Evolutionary conservation across 2,113 vertebrate species (phyloP), one percentile per base, ranked within the genome.

Genomic region (Pipa parva): DNA sequence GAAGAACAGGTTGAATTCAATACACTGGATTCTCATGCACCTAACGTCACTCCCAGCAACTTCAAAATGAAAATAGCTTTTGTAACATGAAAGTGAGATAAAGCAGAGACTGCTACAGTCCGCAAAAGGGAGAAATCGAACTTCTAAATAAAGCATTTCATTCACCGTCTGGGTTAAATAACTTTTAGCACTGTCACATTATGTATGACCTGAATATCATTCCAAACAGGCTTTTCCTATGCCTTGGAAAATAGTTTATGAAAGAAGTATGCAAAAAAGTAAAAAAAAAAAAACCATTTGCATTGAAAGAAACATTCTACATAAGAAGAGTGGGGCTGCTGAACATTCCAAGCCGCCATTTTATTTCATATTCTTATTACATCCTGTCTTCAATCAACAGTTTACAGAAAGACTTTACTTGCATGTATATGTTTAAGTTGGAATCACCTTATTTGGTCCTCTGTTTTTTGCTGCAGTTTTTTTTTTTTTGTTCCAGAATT

Each of bases 61-160:
- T 33, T 29, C n/a, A n/a, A n/a, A 36, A 18, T 22, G 8, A 20
- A 48, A 33, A 21, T 51, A 21, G 27, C n/a, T 50, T n/a, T 10
- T n/a, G 15, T 28, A 24, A n/a, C 8, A 15, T 17, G 28, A 24
- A 48, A 63, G 12, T 22, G 26, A 63, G 45, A 51, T 42, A 20
- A 51, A 51, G 13, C 60, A 63, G 46, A 50, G 29, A 20, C 17
- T 18, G 22, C 8, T 8, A 27, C 17, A 25, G 27, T 21, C 46
- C 18, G 10, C 29, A 37, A 20, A 20, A 31, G 7, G 22, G 27
- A 29, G 51, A n/a, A 27, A 10, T 31, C 8, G 42, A 36, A 36
- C 29, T 24, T 63, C 45, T 63, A 63, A 63, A 63, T 51, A 63
- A 63, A 63, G 60, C 60, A 22, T 29, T 50, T 28, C 28, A 22